phyloP scores from a whole-genome alignment of 1,140 invertebrate genomes.

The Drosophila equinoxialis region DNA sequence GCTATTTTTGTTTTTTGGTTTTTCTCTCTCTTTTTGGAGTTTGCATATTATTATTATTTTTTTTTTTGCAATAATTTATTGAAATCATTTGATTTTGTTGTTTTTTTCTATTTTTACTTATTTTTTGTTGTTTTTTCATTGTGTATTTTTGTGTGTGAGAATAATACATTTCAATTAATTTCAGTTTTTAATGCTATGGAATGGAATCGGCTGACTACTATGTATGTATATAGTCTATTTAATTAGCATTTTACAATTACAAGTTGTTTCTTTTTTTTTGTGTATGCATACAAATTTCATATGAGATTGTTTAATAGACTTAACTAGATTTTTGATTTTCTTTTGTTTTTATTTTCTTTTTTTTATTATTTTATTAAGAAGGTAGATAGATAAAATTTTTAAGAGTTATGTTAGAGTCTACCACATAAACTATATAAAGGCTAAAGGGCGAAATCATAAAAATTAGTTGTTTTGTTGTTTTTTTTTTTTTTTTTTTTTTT shows the following conservation, averaged over 20 bases:
- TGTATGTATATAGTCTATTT: background rate
- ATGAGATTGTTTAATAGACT: background rate
- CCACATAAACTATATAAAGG: constrained; percentile 8
- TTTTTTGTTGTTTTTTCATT: constrained; percentile 17
- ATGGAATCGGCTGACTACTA: constrained; percentile 12
- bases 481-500: background rate
- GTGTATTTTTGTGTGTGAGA: constrained; percentile 3
- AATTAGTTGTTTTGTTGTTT: background rate
- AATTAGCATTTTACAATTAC: constrained; percentile 34
- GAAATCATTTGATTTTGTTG: constrained; percentile 44
- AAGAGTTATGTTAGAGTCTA: constrained; percentile 7
- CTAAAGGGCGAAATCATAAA: constrained; percentile 7
- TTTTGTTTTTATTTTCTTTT: background rate
- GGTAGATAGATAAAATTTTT: background rate
- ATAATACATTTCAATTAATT: constrained; percentile 12
- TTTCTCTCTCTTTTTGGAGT: constrained; percentile 32
- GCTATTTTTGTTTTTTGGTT: constrained; percentile 72
- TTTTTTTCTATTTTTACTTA: constrained; percentile 25
- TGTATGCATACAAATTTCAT: constrained; percentile 5
- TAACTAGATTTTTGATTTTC: background rate
- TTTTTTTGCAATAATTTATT: constrained; percentile 69
- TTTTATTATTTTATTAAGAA: background rate
- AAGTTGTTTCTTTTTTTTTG: constrained; percentile 16
- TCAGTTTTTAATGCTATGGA: constrained; percentile 21
- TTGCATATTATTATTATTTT: constrained; percentile 54